phyloP scores from a whole-genome alignment of 2,113 vertebrate species.

The Tetrao urogallus region DNA sequence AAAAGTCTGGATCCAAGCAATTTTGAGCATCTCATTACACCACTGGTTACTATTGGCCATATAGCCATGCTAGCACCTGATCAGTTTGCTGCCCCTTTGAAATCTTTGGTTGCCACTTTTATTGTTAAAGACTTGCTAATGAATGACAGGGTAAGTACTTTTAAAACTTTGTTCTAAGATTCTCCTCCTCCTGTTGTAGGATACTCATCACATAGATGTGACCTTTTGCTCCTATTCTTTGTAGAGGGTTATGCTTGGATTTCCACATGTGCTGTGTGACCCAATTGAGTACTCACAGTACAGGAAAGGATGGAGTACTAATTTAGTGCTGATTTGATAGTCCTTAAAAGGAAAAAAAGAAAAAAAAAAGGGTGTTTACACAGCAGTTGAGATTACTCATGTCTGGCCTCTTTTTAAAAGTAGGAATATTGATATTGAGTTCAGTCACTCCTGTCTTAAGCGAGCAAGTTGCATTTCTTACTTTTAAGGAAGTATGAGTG shows the following conservation, averaged over 20 bases:
- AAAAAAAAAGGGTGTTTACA: accelerated
- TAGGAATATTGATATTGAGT: background rate
- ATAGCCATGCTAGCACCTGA: constrained; percentile 96
- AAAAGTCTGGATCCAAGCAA: constrained; percentile 95
- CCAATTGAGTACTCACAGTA: accelerated
- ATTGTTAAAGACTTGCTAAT: constrained; percentile 98
- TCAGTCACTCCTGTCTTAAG: background rate
- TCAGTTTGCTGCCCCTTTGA: constrained; percentile 94
- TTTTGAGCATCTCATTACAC: constrained; percentile 96
- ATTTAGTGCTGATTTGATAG: background rate
- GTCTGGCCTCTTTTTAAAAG: background rate
- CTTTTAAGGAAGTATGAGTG: background rate
- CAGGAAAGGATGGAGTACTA: background rate
- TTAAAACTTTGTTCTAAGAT: background rate
- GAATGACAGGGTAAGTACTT: constrained; percentile 90
- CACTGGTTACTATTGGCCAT: constrained; percentile 94
- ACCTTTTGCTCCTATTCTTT: background rate
- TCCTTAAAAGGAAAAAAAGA: background rate
- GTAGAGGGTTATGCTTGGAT: background rate
- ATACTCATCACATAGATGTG: background rate
- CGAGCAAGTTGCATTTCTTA: background rate
- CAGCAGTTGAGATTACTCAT: accelerated
- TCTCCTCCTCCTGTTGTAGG: background rate
- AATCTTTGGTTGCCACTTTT: constrained; percentile 96
- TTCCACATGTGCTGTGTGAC: background rate